Percentiles rank a stretch among this genome's conserved stretches.
Evolutionary conservation across 2,113 vertebrate species (phyloP).

Genomic region (Sebastes fasciatus): DNA sequence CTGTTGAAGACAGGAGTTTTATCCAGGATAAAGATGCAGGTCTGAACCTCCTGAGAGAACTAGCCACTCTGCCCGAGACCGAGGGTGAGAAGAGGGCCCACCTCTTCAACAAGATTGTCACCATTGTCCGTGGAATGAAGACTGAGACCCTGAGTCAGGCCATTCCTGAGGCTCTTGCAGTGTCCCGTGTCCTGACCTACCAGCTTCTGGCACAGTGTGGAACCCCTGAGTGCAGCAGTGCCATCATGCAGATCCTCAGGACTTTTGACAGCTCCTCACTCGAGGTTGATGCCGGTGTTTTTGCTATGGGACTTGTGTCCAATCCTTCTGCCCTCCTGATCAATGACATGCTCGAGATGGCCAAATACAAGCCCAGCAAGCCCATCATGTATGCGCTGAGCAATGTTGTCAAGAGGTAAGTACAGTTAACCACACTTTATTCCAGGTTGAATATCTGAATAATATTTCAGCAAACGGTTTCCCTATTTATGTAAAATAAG

Average conservation of each 20-base stretch:
- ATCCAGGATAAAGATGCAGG: conserved; percentile 83
- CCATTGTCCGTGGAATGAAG: conserved; percentile 87
- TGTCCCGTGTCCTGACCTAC: conserved; percentile 86
- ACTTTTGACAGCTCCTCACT: conserved; percentile 77
- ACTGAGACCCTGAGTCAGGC: conserved; percentile 77
- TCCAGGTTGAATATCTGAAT: not conserved
- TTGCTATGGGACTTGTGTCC: conserved; percentile 88
- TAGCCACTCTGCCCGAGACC: conserved; percentile 82
- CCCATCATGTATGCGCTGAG: conserved; percentile 92
- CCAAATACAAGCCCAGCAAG: conserved; percentile 88
- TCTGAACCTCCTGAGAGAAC: conserved; percentile 86
- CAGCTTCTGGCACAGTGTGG: conserved; percentile 94
- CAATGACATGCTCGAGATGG: conserved; percentile 88
- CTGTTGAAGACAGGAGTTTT: conserved; percentile 78
- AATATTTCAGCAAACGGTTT: not conserved
- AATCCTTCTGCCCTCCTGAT: conserved; percentile 88
- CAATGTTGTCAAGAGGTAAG: conserved; percentile 90
- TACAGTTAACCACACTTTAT: conserved; percentile 26
- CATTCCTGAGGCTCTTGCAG: conserved; percentile 70
- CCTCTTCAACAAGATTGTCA: conserved; percentile 89
- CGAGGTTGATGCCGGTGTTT: conserved; percentile 87
- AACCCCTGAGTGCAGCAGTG: conserved; percentile 90
- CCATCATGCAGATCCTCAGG: conserved; percentile 89
- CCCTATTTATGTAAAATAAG: not conserved
- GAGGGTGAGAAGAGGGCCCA: conserved; percentile 88